Evolutionary conservation across 2,797 vertebrate species (phyloP).

Genomic region (Chrysocyon brachyurus): DNA sequence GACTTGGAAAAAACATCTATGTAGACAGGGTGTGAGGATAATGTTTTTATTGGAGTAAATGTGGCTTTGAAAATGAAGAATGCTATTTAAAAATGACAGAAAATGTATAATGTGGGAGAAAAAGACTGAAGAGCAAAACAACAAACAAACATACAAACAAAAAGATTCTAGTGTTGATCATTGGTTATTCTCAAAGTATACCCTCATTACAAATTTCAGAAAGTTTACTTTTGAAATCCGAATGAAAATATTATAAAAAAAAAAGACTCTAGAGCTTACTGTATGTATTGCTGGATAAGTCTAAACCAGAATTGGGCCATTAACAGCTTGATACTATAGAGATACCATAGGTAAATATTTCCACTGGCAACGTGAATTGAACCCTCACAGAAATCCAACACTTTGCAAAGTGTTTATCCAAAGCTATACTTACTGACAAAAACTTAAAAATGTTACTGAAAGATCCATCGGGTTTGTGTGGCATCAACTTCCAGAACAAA

Average conservation of each 20-base stretch:
- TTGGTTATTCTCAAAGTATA: not conserved
- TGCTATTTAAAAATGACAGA: not conserved
- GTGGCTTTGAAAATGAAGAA: not conserved
- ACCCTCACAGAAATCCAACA: not conserved
- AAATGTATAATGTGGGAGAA: not conserved
- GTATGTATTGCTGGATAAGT: not conserved
- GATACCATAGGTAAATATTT: not conserved
- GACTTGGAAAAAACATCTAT: not conserved
- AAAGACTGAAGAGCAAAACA: not conserved
- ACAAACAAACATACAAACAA: not conserved
- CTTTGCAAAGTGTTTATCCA: not conserved
- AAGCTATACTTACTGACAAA: not conserved
- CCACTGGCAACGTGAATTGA: slow-evolving; percentile 40
- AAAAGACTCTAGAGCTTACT: not conserved
- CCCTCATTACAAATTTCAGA: not conserved
- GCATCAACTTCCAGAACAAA: not conserved
- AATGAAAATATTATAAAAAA: not conserved
- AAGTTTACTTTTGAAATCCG: not conserved
- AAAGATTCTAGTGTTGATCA: not conserved
- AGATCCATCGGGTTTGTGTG: not conserved
- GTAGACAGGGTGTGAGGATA: not conserved
- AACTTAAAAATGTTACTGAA: not conserved
- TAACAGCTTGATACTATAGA: not conserved
- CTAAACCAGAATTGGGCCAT: not conserved
- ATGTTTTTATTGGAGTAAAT: not conserved